A percentile compares a stretch with the other conserved stretches of the same genome.
phyloP scores from a whole-genome alignment of 2,797 vertebrate genomes.

The Bradypus variegatus region DNA sequence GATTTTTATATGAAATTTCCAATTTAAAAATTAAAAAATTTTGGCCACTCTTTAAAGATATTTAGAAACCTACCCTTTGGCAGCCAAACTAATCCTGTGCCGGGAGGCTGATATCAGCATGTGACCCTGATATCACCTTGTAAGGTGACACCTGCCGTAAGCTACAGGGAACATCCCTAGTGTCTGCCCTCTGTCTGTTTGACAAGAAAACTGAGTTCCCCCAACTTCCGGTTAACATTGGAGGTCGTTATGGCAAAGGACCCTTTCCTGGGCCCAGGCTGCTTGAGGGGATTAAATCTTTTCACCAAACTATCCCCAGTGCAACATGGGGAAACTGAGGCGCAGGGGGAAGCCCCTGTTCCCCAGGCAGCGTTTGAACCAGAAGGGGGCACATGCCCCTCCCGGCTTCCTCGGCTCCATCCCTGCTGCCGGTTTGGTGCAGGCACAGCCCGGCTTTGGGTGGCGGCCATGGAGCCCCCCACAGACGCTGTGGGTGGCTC shows the following conservation, averaged over 20 bases:
- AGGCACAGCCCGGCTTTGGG: neutral
- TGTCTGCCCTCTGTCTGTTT: neutral
- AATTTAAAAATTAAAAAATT: neutral
- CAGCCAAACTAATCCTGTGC: too few relatives aligned
- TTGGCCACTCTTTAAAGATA: neutral
- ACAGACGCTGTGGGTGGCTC: conserved; percentile 39
- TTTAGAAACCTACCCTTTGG: neutral
- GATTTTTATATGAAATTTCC: neutral
- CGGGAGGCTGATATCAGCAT: neutral
- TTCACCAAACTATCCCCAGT: neutral
- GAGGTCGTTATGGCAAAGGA: neutral
- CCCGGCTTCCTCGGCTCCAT: fast-evolving
- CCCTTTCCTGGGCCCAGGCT: fast-evolving
- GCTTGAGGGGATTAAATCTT: neutral
- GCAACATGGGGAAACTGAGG: neutral
- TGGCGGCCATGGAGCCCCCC: fast-evolving
- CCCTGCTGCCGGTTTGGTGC: neutral
- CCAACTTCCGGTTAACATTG: neutral
- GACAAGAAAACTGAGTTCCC: neutral
- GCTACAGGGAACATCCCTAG: fast-evolving
- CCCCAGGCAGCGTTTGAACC: neutral
- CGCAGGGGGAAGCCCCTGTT: fast-evolving
- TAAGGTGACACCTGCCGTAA: neutral
- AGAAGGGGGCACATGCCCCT: fast-evolving
- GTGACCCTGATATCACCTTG: neutral